Base-by-base conservation (phyloP, 2,113 vertebrate species). In the Myiagra hebetior region DNA sequence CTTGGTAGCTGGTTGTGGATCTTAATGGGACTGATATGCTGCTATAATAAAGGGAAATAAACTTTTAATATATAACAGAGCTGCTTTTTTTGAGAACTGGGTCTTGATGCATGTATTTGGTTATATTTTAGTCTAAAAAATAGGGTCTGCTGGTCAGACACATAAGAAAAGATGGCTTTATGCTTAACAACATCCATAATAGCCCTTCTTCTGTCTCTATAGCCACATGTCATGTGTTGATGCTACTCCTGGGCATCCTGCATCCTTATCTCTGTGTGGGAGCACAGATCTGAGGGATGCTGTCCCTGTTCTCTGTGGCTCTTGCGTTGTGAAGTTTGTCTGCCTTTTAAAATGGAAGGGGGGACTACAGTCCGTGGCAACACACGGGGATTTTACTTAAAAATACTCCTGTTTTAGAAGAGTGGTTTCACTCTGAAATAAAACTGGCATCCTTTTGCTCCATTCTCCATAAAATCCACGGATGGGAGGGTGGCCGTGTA, bases 401-500 rank as follows among this genome's bases (percentile, higher is more conserved):
- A 65, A 87, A 23, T 9, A 7, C 4, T 31, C 18, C 22, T 70
- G 23, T 41, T 81, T 53, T 14, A 13, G 37, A 15, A 39, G 23
- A 27, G 37, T 28, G 31, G 22, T 85, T 90, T 85, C 75, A 35
- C n/a, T 17, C 12, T 13, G 33, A 67, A 50, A 52, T 63, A 33
- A 35, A 86, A 28, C 30, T 6, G 44, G 26, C 24, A 59, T 76
- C 87, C 15, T 83, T 96, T 90, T 76, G 64, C 53, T 86, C 83
- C 1, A 0, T 76, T 81, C 77, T 91, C 74, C 39, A 10, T 83
- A n/a, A 93, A 94, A 80, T 28, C 59, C 56, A 22, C 7, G 37
- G 77, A 63, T 94, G 67, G 56, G 82, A 93, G 57, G 88, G 73
- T 76, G 94, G 37, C 93, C 87, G 13, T 84, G 77, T 73, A 79